A percentile compares a stretch with the other conserved stretches of the same genome.
Evolutionary conservation across 2,888 invertebrate species (phyloP).

Genomic region (Sphaerolaimus hirsutus): DNA sequence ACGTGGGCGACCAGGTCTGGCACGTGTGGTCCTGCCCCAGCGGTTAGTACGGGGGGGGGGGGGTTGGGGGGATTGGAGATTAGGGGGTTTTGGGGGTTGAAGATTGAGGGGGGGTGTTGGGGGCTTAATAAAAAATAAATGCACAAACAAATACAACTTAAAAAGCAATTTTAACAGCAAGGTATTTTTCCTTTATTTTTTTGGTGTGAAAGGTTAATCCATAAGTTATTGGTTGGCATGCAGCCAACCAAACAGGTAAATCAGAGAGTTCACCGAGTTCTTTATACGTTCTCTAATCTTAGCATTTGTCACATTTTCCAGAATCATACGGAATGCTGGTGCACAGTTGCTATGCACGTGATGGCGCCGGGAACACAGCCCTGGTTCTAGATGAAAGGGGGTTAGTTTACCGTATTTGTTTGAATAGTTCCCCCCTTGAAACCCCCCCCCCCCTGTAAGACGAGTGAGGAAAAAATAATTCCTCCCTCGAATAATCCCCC

Average conservation of each 20-base stretch:
- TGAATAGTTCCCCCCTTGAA: no score
- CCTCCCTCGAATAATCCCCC: no score
- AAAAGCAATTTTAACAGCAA: no score
- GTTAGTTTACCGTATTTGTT: conserved; percentile 3
- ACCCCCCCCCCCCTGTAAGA: no score
- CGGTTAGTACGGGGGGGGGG: not conserved
- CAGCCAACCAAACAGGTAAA: not conserved
- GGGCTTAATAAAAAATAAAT: not conserved
- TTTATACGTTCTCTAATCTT: not conserved
- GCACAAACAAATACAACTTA: no score
- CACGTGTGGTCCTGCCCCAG: conserved; percentile 7
- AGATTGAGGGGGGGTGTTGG: not conserved
- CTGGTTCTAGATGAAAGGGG: conserved; percentile 5
- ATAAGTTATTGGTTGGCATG: not conserved
- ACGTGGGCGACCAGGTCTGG: conserved; percentile 6
- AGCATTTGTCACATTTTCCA: not conserved
- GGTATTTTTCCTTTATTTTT: no score
- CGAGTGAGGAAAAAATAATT: no score
- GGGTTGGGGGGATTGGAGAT: not conserved
- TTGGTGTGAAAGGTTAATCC: not conserved
- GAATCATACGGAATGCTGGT: conserved; percentile 8
- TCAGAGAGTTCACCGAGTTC: not conserved
- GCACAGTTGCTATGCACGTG: conserved; percentile 6
- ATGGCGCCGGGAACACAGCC: conserved; percentile 3
- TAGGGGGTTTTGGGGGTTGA: not conserved